Conservation (phyloP, 2,797 vertebrate genomes). For the Enteromius anoplus region DNA sequence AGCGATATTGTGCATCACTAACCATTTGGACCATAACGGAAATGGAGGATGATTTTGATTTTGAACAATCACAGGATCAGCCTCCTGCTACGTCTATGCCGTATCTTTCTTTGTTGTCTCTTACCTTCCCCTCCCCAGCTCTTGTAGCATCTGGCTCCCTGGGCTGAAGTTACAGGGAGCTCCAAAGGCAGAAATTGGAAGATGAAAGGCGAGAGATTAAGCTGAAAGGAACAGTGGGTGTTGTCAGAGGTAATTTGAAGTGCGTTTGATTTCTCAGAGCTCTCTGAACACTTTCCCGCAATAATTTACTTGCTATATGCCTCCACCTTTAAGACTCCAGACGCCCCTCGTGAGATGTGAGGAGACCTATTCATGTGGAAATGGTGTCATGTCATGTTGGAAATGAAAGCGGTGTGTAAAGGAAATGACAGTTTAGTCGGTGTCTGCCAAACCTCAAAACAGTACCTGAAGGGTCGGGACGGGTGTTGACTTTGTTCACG, state of each 20-base stretch:
- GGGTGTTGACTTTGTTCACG: slow-evolving; percentile 39
- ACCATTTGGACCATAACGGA: slow-evolving; percentile 58
- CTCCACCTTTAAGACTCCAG: slow-evolving; percentile 54
- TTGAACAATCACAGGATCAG: slow-evolving; percentile 36
- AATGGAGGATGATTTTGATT: background rate
- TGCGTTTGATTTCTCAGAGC: slow-evolving; percentile 65
- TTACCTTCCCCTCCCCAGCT: slow-evolving; percentile 23
- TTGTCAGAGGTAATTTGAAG: slow-evolving; percentile 68
- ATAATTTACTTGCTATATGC: slow-evolving; percentile 56
- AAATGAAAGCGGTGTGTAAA: slow-evolving; percentile 47
- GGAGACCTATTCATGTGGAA: slow-evolving; percentile 54
- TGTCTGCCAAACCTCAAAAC: slow-evolving; percentile 42
- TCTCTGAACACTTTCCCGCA: slow-evolving; percentile 46
- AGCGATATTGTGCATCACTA: slow-evolving; percentile 34
- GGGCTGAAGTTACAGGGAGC: slow-evolving; percentile 44
- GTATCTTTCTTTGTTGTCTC: slow-evolving; percentile 32
- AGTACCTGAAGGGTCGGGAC: slow-evolving; percentile 16
- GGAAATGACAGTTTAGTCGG: slow-evolving; percentile 49
- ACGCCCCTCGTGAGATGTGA: slow-evolving; percentile 34
- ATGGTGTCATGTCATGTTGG: slow-evolving; percentile 50
- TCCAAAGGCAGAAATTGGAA: slow-evolving; percentile 55
- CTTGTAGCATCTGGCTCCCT: slow-evolving; percentile 43
- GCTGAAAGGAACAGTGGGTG: slow-evolving; percentile 56
- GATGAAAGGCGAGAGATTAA: slow-evolving; percentile 71
- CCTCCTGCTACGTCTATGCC: slow-evolving; percentile 27